Evolutionary conservation across 2,113 vertebrate species (phyloP).

Genomic region (Aix galericulata): DNA sequence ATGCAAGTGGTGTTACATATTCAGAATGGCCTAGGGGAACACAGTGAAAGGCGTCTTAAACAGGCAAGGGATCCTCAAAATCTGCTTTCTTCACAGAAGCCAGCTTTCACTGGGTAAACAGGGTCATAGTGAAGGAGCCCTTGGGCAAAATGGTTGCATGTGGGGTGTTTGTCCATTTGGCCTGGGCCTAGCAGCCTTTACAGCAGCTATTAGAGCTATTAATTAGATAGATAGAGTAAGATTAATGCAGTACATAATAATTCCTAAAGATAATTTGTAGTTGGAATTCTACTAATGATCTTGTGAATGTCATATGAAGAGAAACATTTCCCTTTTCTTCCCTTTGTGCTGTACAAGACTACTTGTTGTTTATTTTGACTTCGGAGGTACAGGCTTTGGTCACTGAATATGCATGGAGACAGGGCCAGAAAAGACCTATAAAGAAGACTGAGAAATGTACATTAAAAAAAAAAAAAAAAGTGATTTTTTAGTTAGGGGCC

Average conservation of each 20-base stretch:
- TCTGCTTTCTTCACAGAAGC: neutral
- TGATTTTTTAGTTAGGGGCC: neutral
- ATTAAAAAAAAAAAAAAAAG: neutral
- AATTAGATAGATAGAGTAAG: neutral
- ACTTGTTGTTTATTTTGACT: neutral
- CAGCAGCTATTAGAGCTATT: neutral
- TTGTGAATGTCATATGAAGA: neutral
- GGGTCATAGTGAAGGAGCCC: neutral
- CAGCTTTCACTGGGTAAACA: slow-evolving; percentile 25
- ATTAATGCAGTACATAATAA: neutral
- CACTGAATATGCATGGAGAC: neutral
- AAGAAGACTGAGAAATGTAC: neutral
- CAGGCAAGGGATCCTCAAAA: neutral
- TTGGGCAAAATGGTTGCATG: neutral
- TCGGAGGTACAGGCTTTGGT: neutral
- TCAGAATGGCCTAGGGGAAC: slow-evolving; percentile 35
- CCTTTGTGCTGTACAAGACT: neutral
- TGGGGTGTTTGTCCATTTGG: neutral
- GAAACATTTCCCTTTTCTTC: neutral
- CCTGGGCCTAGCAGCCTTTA: neutral
- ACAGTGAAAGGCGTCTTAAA: neutral
- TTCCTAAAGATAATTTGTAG: neutral
- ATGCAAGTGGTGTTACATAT: slow-evolving; percentile 31
- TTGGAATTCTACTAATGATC: neutral
- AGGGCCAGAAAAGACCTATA: neutral